A percentile compares a stretch with the other conserved stretches of the same genome.
Evolutionary conservation across 1,140 invertebrate species (phyloP).

Genomic region (Dufourea novaeangliae): DNA sequence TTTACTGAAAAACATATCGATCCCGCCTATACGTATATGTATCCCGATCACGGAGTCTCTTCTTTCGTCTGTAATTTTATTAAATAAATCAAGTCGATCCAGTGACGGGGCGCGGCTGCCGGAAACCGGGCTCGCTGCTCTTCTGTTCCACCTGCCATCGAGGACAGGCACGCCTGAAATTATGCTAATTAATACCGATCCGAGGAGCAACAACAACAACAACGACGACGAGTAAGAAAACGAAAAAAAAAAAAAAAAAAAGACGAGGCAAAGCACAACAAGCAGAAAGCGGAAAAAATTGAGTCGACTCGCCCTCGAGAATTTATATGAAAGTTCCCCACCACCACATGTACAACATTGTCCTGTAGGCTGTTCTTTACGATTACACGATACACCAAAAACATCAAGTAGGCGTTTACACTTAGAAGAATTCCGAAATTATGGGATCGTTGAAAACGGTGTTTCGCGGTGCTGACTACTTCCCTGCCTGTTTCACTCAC

Average conservation of each 20-base stretch:
- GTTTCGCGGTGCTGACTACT: neutral
- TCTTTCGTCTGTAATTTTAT: conserved; percentile 47
- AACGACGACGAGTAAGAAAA: neutral
- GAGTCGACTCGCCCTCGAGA: conserved; percentile 7
- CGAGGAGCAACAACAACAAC: neutral
- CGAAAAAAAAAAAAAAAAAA: neutral
- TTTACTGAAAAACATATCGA: conserved; percentile 29
- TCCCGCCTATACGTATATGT: no score
- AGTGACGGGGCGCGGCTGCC: conserved; percentile 30
- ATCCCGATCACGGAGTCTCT: neutral
- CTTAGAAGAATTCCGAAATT: conserved; percentile 39
- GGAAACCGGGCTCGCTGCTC: conserved; percentile 42
- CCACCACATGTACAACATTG: conserved; percentile 28
- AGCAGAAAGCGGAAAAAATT: no score
- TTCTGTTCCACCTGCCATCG: conserved; percentile 43
- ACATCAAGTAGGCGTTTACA: conserved; percentile 34
- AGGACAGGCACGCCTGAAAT: conserved; percentile 35
- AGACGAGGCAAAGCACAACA: neutral
- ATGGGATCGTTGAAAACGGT: conserved; percentile 5
- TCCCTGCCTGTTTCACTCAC: neutral
- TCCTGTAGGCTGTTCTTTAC: conserved; percentile 19
- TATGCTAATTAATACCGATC: conserved; percentile 53
- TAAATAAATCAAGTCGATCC: conserved; percentile 46
- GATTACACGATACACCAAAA: conserved; percentile 31
- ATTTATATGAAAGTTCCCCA: conserved; percentile 35